phyloP scores from a whole-genome alignment of 2,797 vertebrate species.

The Glyptemys insculpta region DNA sequence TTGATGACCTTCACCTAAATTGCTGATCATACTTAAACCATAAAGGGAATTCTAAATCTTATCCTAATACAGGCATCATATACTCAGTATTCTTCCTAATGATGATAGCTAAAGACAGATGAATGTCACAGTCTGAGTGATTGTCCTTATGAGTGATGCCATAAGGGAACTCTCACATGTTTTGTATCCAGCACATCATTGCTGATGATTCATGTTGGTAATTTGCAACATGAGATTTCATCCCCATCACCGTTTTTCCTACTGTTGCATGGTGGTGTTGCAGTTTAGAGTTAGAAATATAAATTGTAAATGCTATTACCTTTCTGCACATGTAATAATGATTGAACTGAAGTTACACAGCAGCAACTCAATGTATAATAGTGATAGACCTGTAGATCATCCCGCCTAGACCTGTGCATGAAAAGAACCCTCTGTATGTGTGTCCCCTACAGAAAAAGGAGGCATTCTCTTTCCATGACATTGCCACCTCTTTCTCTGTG shows the following conservation, averaged over 20 bases:
- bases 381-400: accelerated
- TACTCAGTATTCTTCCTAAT: background rate
- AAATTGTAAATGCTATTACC: background rate
- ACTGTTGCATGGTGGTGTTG: background rate
- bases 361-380: background rate
- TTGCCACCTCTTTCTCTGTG: background rate
- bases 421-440: no score
- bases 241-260: background rate
- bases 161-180: background rate
- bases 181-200: background rate
- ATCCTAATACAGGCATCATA: background rate
- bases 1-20: background rate
- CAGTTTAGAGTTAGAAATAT: background rate
- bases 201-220: background rate
- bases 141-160: background rate
- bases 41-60: background rate
- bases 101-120: background rate
- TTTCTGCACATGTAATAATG: background rate
- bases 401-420: background rate
- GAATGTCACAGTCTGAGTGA: background rate
- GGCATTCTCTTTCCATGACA: background rate
- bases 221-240: background rate
- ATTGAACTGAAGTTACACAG: background rate
- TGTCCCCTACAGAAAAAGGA: accelerated
- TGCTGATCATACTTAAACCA: background rate